These are phyloP conservation scores for Trissonchulus latispiculum DNA, from an alignment of 2,888 invertebrate species.

Conservation along the genomic window DNA sequence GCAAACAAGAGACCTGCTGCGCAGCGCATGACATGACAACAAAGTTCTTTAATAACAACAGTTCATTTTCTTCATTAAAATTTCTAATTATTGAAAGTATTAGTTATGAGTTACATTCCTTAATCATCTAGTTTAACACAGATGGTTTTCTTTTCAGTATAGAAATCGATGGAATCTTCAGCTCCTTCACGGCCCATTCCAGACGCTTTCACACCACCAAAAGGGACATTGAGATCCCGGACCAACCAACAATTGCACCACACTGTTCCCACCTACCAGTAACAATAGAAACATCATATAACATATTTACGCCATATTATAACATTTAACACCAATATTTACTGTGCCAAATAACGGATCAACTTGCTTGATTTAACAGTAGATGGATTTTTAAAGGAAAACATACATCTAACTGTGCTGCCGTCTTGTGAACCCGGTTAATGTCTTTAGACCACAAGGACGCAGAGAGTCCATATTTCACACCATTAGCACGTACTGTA, in stretches of 20 bases:
- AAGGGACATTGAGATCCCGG: constrained; percentile 53
- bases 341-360: too few relatives aligned
- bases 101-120: too few relatives aligned
- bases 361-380: too few relatives aligned
- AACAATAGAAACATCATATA: constrained; percentile 9
- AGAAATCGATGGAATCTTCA: constrained; percentile 51
- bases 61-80: too few relatives aligned
- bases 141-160: constrained; percentile 51
- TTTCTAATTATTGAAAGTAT: too few relatives aligned
- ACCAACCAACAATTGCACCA: constrained; percentile 55
- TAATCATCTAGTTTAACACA: constrained; percentile 43
- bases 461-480: constrained; percentile 51
- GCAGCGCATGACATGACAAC: too few relatives aligned
- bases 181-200: constrained; percentile 52
- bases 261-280: constrained; percentile 53
- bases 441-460: constrained; percentile 49
- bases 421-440: constrained; percentile 47
- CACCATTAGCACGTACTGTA: constrained; percentile 48
- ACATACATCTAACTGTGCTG: constrained; percentile 48
- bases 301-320: too few relatives aligned
- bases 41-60: too few relatives aligned
- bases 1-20: too few relatives aligned
- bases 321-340: too few relatives aligned
- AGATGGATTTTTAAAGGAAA: neutral
- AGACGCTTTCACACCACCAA: constrained; percentile 52